Evolutionary conservation across 2,888 invertebrate genomes (phyloP), one percentile per base, ranked within the genome.

Genomic region (Pteria penguin): DNA sequence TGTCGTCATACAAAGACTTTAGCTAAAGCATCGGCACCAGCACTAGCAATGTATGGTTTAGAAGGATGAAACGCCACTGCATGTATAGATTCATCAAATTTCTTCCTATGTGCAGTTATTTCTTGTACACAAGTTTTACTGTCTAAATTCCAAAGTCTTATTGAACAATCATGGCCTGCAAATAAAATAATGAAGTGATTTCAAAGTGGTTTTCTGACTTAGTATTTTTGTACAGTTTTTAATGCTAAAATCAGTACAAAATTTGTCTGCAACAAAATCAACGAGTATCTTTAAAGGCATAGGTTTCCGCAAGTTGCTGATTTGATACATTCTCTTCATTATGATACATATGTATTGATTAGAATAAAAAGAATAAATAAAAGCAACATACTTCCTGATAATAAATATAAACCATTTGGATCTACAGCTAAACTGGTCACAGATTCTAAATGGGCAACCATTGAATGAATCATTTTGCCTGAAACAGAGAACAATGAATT

Each of bases 21-120:
- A 91, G 98, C 98, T 92, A 99, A 95, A 78, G 97, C 98, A 94
- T 99, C 99, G 85, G 99, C 98, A 88, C 99, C 99, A 84, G 98
- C 98, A 93, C 98, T 98, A 85, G 99, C 99, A 92, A 99, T 98
- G 93, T 97, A 98, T 85, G 98, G 98, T 94, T 98, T 96, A 88
- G 98, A 96, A 88, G 99, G 98, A 94, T 99, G 99, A 95, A 99
- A 99, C 90, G 99, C 98, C 86, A 99, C 99, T 93, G 98, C 98
- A 92, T 98, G 95, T 94, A 99, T 99, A 92, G 98, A 97, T 94
- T 99, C 98, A 93, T 99, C 99, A 94, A 98, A 98, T 94, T 99
- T 99, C 94, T 99, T 99, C 90, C 99, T 96, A 94, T 99, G 99
- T 87, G 98, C 98, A 71, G 99, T 99, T 92, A 99, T 99, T 94